Evolutionary conservation across 2,113 vertebrate species (phyloP).

Genomic region (Grammomys dolichurus): DNA sequence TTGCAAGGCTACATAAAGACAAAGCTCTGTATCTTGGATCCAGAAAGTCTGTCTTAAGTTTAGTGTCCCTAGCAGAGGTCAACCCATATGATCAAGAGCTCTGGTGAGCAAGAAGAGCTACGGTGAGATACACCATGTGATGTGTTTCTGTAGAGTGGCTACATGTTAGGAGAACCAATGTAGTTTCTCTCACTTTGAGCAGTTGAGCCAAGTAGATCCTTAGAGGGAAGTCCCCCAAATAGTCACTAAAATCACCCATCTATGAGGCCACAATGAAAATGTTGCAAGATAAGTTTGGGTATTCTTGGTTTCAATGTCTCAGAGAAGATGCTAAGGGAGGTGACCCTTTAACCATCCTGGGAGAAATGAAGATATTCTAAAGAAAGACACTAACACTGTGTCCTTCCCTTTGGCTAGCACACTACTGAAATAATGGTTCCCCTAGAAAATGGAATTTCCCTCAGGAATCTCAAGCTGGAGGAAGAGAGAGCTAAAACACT

Average conservation of each 20-base stretch:
- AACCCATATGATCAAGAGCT: too few relatives aligned
- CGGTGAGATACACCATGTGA: rapidly evolving
- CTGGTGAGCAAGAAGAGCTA: not conserved
- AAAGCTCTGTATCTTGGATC: not conserved
- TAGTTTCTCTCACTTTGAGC: not conserved
- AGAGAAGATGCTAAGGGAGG: not conserved
- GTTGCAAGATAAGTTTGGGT: not conserved
- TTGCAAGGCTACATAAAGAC: not conserved
- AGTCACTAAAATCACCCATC: rapidly evolving
- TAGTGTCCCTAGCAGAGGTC: not conserved
- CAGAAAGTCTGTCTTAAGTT: not conserved
- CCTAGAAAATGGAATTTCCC: not conserved
- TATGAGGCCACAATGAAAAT: too few relatives aligned
- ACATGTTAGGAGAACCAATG: not conserved
- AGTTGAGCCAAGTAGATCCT: not conserved
- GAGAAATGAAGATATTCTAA: not conserved
- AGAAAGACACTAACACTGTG: not conserved
- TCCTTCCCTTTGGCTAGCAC: not conserved
- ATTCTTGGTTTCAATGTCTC: not conserved
- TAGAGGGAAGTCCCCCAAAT: not conserved
- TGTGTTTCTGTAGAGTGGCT: not conserved
- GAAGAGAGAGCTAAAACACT: not conserved
- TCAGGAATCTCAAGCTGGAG: not conserved
- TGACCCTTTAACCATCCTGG: not conserved
- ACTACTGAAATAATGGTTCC: not conserved